Conservation (phyloP, 2,888 invertebrate species). For the Pammene fasciana region DNA sequence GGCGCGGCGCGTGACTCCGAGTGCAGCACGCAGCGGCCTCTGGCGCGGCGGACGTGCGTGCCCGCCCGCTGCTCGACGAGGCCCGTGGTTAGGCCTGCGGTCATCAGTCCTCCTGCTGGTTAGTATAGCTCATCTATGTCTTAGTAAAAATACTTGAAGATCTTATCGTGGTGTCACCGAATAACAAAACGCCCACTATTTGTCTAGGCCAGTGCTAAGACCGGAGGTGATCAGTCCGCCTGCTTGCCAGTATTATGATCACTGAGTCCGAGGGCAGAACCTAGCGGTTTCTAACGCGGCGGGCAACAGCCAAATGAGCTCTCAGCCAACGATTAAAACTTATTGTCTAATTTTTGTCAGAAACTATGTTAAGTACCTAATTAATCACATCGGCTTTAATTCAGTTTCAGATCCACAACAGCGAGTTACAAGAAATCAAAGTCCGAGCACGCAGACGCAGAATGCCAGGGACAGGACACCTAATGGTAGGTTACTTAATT, state of each 20-base stretch:
- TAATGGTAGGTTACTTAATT: conserved; percentile 55
- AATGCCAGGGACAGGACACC: conserved; percentile 62
- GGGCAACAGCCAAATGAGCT: too few species aligned
- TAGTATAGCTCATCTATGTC: neutral
- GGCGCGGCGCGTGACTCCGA: conserved; percentile 72
- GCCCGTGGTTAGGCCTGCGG: conserved; percentile 59
- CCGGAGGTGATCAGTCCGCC: too few species aligned
- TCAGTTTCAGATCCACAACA: conserved; percentile 71
- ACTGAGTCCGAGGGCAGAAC: too few species aligned
- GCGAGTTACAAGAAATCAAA: conserved; percentile 76
- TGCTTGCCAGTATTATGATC: too few species aligned
- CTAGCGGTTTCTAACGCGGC: too few species aligned
- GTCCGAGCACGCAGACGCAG: conserved; percentile 62
- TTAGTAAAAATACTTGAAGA: neutral
- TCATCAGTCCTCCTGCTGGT: conserved; percentile 49
- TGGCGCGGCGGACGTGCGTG: conserved; percentile 71
- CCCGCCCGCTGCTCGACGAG: conserved; percentile 67
- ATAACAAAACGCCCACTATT: too few species aligned
- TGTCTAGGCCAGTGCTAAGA: too few species aligned
- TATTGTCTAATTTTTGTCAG: too few species aligned
- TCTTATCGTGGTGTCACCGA: too few species aligned
- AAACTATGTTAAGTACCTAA: neutral
- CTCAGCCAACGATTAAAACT: too few species aligned
- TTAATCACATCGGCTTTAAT: conserved; percentile 16
- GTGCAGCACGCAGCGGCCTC: conserved; percentile 74